A percentile compares a stretch with the other conserved stretches of the same genome.
Evolutionary conservation across 1,140 invertebrate genomes (phyloP).

Genomic region (Cherax destructor): DNA sequence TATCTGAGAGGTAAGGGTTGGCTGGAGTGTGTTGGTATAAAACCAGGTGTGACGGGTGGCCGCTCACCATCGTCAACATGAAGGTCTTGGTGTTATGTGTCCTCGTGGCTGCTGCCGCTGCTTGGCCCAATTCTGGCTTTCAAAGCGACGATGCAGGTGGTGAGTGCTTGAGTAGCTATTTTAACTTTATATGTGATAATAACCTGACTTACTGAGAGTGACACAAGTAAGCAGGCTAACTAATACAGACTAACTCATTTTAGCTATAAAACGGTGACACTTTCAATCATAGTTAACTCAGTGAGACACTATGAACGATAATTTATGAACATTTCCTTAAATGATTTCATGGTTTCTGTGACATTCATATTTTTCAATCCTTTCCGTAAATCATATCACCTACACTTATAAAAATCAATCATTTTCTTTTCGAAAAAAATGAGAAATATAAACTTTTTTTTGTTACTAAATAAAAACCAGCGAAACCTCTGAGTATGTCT

Average conservation of each 20-base stretch:
- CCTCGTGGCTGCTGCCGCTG: not conserved
- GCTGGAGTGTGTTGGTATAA: conserved; percentile 5
- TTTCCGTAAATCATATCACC: no score
- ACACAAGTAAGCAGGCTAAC: no score
- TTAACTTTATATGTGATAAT: not conserved
- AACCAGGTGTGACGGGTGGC: not conserved
- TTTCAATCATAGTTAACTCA: not conserved
- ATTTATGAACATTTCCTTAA: no score
- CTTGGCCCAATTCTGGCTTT: not conserved
- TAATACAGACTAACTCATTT: not conserved
- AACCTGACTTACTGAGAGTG: not conserved
- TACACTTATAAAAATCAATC: no score
- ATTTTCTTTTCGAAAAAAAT: no score
- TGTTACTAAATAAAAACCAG: no score
- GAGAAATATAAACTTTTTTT: no score
- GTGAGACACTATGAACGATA: not conserved
- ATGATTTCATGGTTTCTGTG: no score
- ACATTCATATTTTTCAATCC: no score
- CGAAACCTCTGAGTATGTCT: no score
- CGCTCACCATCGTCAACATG: conserved; percentile 1
- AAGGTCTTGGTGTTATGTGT: conserved; percentile 22
- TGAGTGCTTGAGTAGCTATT: not conserved
- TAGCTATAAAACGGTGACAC: not conserved
- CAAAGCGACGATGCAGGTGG: not conserved
- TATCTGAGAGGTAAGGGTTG: not conserved